A percentile compares a stretch with the other conserved stretches of the same genome.
Conservation (phyloP, 2,888 invertebrate species). For the Portevinia maculata region DNA sequence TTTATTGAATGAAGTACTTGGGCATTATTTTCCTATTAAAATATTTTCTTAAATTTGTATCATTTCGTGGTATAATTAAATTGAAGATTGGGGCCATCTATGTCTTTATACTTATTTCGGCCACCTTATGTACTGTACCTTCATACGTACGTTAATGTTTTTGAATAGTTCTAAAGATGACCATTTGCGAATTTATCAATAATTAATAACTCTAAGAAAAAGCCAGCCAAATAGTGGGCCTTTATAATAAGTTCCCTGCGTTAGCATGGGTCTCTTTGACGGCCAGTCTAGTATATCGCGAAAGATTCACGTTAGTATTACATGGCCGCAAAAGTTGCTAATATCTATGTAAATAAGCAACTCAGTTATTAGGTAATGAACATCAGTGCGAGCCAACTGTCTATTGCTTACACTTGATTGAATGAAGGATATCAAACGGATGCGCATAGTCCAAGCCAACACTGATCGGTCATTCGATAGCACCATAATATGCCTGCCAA, state of each 20-base stretch:
- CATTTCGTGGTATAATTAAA: too few species aligned
- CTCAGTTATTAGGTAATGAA: constrained; percentile 3
- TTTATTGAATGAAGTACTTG: too few species aligned
- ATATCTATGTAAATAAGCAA: not conserved
- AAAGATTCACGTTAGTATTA: constrained; percentile 1
- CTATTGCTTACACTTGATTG: not conserved
- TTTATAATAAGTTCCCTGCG: not conserved
- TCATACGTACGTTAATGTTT: too few species aligned
- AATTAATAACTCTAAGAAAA: too few species aligned
- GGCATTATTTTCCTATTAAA: too few species aligned
- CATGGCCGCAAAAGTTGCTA: constrained; percentile 1
- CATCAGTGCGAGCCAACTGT: not conserved
- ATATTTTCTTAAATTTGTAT: too few species aligned
- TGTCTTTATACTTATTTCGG: too few species aligned
- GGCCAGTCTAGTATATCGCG: not conserved
- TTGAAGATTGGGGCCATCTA: too few species aligned
- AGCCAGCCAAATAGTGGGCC: constrained; percentile 21
- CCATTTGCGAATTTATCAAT: too few species aligned
- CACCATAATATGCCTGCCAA: not conserved
- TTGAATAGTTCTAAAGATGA: too few species aligned
- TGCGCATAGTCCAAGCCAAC: not conserved
- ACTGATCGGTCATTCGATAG: constrained; percentile 2
- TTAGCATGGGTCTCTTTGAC: not conserved
- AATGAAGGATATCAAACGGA: not conserved
- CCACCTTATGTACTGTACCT: too few species aligned